Percentiles rank a stretch among this genome's conserved stretches.
Conservation (phyloP, 2,888 invertebrate species). For the Ochropleura plecta region DNA sequence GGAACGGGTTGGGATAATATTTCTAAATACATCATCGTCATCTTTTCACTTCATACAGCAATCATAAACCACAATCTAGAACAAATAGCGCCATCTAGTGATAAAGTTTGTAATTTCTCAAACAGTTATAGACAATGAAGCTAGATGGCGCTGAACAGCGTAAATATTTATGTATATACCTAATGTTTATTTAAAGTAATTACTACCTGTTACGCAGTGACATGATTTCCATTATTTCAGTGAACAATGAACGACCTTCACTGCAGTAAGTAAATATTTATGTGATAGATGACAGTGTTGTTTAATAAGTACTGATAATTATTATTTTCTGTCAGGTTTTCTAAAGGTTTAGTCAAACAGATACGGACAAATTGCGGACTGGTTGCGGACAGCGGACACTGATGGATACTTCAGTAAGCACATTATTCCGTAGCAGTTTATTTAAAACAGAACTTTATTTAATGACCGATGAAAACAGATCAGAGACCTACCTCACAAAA, state of each 20-base stretch:
- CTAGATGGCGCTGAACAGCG: conserved; percentile 38
- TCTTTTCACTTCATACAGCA: background rate
- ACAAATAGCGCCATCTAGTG: conserved; percentile 22
- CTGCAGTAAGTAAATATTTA: conserved; percentile 31
- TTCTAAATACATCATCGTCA: no score
- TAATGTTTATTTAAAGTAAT: conserved; percentile 9
- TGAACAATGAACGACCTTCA: conserved; percentile 49
- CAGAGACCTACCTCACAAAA: no score
- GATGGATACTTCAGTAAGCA: no score
- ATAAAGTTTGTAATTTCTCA: background rate
- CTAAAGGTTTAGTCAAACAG: background rate
- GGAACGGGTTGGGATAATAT: no score
- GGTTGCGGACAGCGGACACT: no score
- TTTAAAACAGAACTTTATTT: no score
- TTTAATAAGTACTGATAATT: background rate
- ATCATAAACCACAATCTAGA: background rate
- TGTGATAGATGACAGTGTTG: background rate
- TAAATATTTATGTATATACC: background rate
- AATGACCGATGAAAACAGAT: no score
- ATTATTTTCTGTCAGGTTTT: background rate
- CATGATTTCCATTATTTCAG: conserved; percentile 49
- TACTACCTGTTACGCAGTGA: conserved; percentile 1
- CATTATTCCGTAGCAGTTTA: no score
- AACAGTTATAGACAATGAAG: background rate
- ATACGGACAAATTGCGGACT: no score